These are phyloP conservation scores for Ommatoiulus sabulosus DNA, from an alignment of 2,888 invertebrate species.

Conservation along the genomic window DNA sequence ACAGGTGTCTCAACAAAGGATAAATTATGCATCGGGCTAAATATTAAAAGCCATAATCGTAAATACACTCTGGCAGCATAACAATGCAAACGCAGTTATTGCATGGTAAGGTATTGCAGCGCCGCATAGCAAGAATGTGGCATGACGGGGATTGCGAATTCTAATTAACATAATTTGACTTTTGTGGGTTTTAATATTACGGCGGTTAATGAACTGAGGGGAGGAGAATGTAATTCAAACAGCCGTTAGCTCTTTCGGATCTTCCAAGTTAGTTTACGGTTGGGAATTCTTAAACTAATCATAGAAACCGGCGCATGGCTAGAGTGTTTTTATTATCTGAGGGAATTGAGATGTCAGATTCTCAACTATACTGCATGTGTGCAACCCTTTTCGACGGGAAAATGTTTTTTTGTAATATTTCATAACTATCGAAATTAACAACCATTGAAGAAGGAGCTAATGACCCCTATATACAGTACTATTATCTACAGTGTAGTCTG, in stretches of 20 bases:
- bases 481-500: too few relatives aligned
- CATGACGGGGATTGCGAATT: not conserved
- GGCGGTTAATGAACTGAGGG: not conserved
- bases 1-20: conserved; percentile 24
- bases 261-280: not conserved
- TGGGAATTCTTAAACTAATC: not conserved
- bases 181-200: not conserved
- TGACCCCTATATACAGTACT: not conserved
- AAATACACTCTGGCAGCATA: not conserved
- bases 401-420: not conserved
- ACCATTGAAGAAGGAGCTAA: not conserved
- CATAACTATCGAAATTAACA: not conserved
- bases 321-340: not conserved
- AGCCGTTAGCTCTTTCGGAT: not conserved
- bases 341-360: not conserved
- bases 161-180: conserved; percentile 36
- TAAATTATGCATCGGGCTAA: conserved; percentile 29
- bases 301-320: not conserved
- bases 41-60: conserved; percentile 14
- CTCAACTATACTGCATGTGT: not conserved
- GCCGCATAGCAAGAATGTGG: not conserved
- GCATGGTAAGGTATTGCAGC: not conserved
- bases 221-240: not conserved
- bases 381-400: not conserved
- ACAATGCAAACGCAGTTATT: not conserved